Evolutionary conservation across 1,140 invertebrate species (phyloP), one percentile per base, ranked within the genome.

Genomic region (Homalodisca vitripennis): DNA sequence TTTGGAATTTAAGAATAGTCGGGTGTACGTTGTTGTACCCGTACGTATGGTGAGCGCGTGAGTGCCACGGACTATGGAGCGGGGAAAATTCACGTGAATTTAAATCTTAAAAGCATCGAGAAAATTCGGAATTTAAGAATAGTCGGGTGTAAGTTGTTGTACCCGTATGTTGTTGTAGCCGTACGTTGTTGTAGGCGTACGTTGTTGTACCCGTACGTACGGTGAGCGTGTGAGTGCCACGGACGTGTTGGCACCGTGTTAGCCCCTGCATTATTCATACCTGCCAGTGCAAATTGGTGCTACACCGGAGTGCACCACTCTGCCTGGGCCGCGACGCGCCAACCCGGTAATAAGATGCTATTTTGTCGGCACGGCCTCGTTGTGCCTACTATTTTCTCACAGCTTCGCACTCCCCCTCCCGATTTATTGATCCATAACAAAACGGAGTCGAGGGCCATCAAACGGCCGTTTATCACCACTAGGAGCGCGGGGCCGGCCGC

Each of bases 271-370:
- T 60, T 60, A 60, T 60, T 60, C 55, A 60, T 60, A 22, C 24
- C 55, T 60, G 55, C 55, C 55, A 60, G 55, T 60, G 55, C 55
- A 60, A 60, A 60, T 60, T 60, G 55, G 55, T 30, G 55, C 55
- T 60, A 60, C 55, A 60, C 34, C 34, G 34, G 6, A 41, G 6
- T 17, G 34, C 34, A 41, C 34, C 34, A 17, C 17, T 17, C 34
- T 41, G 6, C 34, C 34, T 41, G 6, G 17, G 34, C 34, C 34
- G 6, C 34, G 6, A 10, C 34, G 34, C 34, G 6, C 34, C 34
- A 10, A 6, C 34, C 55, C 24, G 55, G 55, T 60, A 60, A 60
- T 60, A 60, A 60, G 55, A 60, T 60, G 55, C 55, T 60, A 60
- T 60, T 60, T 60, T 30, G 55, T 60, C 55, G 55, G 55, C 55